Base-by-base conservation (phyloP, 2,113 vertebrate genomes). In the Argyrosomus japonicus region DNA sequence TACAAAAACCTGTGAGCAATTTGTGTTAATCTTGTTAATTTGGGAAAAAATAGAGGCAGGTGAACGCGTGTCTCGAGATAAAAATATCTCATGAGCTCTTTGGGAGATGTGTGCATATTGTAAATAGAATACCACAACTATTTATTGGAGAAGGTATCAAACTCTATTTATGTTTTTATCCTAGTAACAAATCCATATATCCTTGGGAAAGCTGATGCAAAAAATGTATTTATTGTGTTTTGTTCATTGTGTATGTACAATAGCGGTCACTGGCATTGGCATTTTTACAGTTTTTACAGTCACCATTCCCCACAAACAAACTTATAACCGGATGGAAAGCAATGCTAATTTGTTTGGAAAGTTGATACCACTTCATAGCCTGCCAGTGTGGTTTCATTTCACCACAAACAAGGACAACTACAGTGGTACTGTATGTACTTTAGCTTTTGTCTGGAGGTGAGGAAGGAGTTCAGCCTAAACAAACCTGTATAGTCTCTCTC, bases 101-200 rank as follows among this genome's bases (percentile, higher is more conserved):
- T 82, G 85, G 83, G 85, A 91, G 81, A 92, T 83, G 82, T 96
- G 96, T 97, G 95, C 93, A 97, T 96, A 96, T 93, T 97, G 97
- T 97, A 97, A 96, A 97, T 97, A 97, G 89, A 95, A 94, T 95
- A 94, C 95, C 94, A 91, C 90, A 90, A 90, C 94, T 98, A 98
- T 98, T 98, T 97, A 98, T 97, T 97, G 92, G 96, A 95, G 96
- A 94, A 92, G 92, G 91, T 92, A 94, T 94, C 83, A 94, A 91
- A 90, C 93, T 95, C 94, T 97, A 97, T 97, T 97, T 97, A 96
- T 97, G 93, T 93, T 96, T 95, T 94, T 87, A 90, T 91, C 87
- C 84, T 78, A 82, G 82, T 90, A 85, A 91, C 70, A 89, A 82
- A 86, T 86, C 73, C 82, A 90, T 91, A 88, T 94, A 95, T 88